These are phyloP conservation scores for Philereme transversata DNA, from an alignment of 2,888 invertebrate genomes.

Conservation along the genomic window DNA sequence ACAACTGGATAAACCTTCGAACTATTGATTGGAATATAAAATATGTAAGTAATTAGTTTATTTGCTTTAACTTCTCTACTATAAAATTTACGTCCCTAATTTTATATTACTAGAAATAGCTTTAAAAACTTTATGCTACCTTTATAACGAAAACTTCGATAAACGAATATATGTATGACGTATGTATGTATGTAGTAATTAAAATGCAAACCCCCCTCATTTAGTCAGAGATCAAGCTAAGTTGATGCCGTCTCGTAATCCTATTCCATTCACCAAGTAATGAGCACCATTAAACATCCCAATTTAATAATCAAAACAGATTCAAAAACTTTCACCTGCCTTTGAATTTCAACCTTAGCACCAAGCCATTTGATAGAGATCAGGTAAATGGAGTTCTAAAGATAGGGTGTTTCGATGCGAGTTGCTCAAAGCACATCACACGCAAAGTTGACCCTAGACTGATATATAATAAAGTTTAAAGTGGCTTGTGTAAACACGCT, in stretches of 20 bases:
- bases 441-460: constrained; percentile 51
- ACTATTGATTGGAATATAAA: no score
- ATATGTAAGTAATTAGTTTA: neutral
- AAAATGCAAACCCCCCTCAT: constrained; percentile 60
- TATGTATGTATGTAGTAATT: no score
- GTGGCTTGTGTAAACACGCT: constrained; percentile 45
- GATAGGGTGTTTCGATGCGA: constrained; percentile 10
- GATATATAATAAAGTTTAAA: constrained; percentile 47
- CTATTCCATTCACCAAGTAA: constrained; percentile 76
- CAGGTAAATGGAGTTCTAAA: neutral
- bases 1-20: neutral
- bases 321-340: constrained; percentile 10
- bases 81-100: neutral
- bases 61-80: neutral
- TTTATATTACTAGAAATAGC: constrained; percentile 16
- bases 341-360: constrained; percentile 29
- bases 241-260: constrained; percentile 64
- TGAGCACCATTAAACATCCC: constrained; percentile 71
- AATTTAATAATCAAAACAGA: constrained; percentile 41
- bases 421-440: constrained; percentile 32
- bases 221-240: constrained; percentile 67
- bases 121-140: constrained; percentile 17
- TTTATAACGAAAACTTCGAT: constrained; percentile 36
- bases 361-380: constrained; percentile 7
- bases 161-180: constrained; percentile 3